Percentiles rank a stretch among this genome's conserved stretches.
Evolutionary conservation across 2,888 invertebrate species (phyloP).

Genomic region (Resseliella maxima): DNA sequence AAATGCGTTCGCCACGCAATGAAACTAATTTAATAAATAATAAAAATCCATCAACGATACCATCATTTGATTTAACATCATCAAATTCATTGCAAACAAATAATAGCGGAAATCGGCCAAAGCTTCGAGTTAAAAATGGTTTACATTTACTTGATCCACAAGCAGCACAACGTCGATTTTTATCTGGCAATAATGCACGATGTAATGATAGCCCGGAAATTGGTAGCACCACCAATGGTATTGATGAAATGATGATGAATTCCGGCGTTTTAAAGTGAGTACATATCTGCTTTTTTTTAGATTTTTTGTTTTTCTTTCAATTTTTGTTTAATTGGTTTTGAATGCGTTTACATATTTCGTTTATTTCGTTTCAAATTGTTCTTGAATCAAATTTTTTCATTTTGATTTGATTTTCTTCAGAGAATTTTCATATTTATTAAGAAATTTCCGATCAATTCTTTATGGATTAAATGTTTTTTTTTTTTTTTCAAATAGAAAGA

Average conservation of each 20-base stretch:
- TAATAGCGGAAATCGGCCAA: constrained; percentile 68
- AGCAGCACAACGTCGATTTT: constrained; percentile 68
- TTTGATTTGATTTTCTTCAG: too few relatives aligned
- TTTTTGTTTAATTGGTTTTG: too few relatives aligned
- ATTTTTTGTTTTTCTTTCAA: background rate
- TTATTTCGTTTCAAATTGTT: background rate
- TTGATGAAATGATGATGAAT: constrained; percentile 71
- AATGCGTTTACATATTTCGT: too few relatives aligned
- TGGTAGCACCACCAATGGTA: constrained; percentile 74
- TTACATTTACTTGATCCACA: constrained; percentile 70
- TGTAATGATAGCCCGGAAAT: constrained; percentile 72
- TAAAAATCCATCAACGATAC: constrained; percentile 66
- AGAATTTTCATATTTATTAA: too few relatives aligned
- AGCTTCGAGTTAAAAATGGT: constrained; percentile 71
- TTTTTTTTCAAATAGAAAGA: too few relatives aligned
- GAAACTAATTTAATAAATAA: constrained; percentile 62
- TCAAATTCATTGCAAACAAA: constrained; percentile 63
- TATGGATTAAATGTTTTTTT: too few relatives aligned
- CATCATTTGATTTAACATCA: constrained; percentile 63
- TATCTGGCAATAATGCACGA: constrained; percentile 62
- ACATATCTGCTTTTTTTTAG: background rate
- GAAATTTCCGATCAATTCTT: too few relatives aligned
- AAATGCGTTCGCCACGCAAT: constrained; percentile 58
- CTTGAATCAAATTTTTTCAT: background rate
- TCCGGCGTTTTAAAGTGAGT: constrained; percentile 83